Evolutionary conservation across 2,888 invertebrate genomes (phyloP), one percentile per base, ranked within the genome.

Genomic region (Elmis aenea): DNA sequence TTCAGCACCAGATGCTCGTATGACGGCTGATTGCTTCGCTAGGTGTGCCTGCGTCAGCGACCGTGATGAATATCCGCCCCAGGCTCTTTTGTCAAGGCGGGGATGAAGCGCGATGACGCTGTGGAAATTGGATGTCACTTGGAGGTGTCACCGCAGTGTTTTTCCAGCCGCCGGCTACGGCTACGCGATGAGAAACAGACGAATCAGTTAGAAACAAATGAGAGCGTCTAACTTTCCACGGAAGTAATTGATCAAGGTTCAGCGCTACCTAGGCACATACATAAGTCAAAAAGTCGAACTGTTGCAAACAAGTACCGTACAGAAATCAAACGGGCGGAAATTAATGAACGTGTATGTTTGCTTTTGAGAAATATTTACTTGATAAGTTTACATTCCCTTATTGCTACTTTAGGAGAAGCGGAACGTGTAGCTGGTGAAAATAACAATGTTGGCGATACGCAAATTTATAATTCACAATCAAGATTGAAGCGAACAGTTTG

Each of bases 91-190:
- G 46, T 51, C 51, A 46, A 48, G 46, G 42, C 48, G 42, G 46
- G 45, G 49, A 58, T 55, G 58, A 54, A 51, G 51, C 50, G 54
- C 59, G 64, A 65, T 66, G 68, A 68, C 64, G 64, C 58, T 57
- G 59, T 64, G 67, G 66, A 69, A 68, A 68, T 69, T 68, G 67
- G 66, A 68, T 66, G 67, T 67, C 68, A 67, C 66, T 67, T 64
- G 65, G 66, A 67, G 67, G 67, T 67, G 68, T 67, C 68, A 67
- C 61, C 61, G 59, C 60, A 62, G 61, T 66, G 65, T 67, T 65
- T 67, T 65, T 65, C 61, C 62, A 60, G 58, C 59, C 54, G 53
- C 48, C 53, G 59, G 62, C 61, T 52, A 54, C 56, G 58, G 58
- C 57, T 42, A 52, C 50, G 50, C 50, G 50, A 45, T 44, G 49